phyloP scores from a whole-genome alignment of 1,140 invertebrate species.

The Conus ventricosus region DNA sequence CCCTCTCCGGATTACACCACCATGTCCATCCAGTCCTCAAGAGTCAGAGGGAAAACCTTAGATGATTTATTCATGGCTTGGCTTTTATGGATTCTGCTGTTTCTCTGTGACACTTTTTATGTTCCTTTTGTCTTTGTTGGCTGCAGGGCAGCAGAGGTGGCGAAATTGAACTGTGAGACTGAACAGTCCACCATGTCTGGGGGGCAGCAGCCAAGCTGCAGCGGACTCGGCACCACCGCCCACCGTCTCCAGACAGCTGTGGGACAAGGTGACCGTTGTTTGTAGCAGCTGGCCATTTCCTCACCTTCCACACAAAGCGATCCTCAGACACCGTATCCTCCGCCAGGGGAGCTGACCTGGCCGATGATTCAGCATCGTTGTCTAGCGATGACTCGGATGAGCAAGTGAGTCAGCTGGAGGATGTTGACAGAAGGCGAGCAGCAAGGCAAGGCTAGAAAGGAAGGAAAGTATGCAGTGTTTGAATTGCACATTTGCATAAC shows the following conservation, averaged over 20 bases:
- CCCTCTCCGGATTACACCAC: no score
- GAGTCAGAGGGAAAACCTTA: no score
- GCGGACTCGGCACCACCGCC: no score
- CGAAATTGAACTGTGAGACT: not conserved
- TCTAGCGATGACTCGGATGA: not conserved
- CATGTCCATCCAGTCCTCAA: no score
- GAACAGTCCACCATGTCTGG: not conserved
- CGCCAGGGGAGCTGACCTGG: not conserved
- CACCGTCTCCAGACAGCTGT: not conserved
- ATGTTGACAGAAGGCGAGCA: not conserved
- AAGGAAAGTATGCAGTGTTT: constrained; percentile 43
- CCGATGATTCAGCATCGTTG: not conserved
- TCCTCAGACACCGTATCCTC: not conserved
- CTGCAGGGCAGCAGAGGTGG: not conserved
- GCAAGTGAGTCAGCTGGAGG: not conserved
- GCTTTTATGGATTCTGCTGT: no score
- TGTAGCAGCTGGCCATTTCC: not conserved
- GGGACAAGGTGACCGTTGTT: not conserved
- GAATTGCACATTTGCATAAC: constrained; percentile 79
- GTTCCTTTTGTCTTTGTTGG: constrained; percentile 16
- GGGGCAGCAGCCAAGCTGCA: not conserved
- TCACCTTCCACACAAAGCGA: not conserved
- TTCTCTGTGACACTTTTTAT: no score
- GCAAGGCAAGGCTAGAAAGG: constrained; percentile 23
- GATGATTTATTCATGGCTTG: no score